Evolutionary conservation across 2,113 vertebrate genomes (phyloP).

Genomic region (Cettia cetti): DNA sequence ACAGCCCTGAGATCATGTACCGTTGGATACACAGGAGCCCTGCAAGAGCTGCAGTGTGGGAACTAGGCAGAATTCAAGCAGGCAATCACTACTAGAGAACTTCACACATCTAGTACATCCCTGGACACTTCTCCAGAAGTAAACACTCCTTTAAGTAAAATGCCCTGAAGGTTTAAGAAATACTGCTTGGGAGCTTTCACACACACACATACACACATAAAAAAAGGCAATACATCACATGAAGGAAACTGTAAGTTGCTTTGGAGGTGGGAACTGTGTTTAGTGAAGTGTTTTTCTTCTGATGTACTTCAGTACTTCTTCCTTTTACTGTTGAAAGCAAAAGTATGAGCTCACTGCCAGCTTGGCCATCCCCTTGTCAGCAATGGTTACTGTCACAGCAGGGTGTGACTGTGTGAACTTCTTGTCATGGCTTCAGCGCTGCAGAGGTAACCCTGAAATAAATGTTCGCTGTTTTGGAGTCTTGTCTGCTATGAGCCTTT

Average conservation of each 20-base stretch:
- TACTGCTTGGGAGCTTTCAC: background rate
- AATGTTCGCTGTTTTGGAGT: background rate
- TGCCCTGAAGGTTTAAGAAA: background rate
- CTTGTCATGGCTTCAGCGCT: background rate
- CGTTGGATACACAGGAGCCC: background rate
- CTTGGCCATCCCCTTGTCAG: background rate
- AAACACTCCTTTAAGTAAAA: background rate
- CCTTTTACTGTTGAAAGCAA: background rate
- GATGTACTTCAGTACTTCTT: background rate
- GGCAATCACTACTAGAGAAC: background rate
- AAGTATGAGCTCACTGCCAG: background rate
- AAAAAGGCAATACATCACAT: background rate
- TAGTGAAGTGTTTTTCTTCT: background rate
- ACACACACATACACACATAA: background rate
- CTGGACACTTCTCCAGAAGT: background rate
- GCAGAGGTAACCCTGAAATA: background rate
- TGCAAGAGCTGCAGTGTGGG: background rate
- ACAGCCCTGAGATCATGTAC: background rate
- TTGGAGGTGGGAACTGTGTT: background rate
- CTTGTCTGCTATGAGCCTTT: background rate
- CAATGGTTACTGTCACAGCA: background rate
- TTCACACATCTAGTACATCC: rapidly evolving
- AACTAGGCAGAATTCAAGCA: background rate
- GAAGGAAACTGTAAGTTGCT: background rate
- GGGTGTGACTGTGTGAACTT: background rate